A percentile compares a stretch with the other conserved stretches of the same genome.
Evolutionary conservation across 2,888 invertebrate genomes (phyloP).

Genomic region (Apomyelois bistriatella): DNA sequence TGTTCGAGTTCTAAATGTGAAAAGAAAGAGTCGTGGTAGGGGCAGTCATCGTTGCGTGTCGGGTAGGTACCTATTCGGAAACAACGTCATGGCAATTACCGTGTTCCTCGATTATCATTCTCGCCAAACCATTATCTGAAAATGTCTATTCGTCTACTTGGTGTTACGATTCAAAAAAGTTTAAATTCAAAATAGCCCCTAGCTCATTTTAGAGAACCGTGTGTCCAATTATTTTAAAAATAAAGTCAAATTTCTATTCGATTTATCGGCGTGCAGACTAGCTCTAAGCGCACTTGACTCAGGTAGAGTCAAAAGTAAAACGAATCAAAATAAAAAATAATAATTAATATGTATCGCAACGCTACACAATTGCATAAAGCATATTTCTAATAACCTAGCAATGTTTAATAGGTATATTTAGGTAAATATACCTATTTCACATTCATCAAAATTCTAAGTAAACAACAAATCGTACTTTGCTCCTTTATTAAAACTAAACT

Average conservation of each 20-base stretch:
- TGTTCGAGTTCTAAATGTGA: constrained; percentile 33
- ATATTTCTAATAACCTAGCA: background rate
- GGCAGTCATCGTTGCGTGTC: constrained; percentile 66
- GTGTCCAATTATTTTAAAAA: constrained; percentile 17
- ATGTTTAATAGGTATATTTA: background rate
- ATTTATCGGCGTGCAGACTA: constrained; percentile 3
- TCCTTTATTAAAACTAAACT: background rate
- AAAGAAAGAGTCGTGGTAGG: constrained; percentile 58
- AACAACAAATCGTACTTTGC: constrained; percentile 5
- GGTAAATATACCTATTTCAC: too few species aligned
- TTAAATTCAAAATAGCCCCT: constrained; percentile 17
- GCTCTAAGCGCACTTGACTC: too few species aligned
- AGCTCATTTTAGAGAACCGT: constrained; percentile 15
- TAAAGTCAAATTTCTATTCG: constrained; percentile 15
- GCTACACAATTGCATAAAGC: too few species aligned
- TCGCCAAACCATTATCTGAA: constrained; percentile 42
- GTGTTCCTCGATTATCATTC: constrained; percentile 56
- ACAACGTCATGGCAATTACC: constrained; percentile 63
- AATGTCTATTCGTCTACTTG: constrained; percentile 22
- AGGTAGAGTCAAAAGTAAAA: too few species aligned
- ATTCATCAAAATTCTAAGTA: background rate
- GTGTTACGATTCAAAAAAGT: constrained; percentile 26
- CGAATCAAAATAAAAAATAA: too few species aligned
- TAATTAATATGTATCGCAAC: too few species aligned
- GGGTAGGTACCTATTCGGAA: constrained; percentile 35